Conservation (phyloP, 2,113 vertebrate species). For the Neolamprologus falcicula region DNA sequence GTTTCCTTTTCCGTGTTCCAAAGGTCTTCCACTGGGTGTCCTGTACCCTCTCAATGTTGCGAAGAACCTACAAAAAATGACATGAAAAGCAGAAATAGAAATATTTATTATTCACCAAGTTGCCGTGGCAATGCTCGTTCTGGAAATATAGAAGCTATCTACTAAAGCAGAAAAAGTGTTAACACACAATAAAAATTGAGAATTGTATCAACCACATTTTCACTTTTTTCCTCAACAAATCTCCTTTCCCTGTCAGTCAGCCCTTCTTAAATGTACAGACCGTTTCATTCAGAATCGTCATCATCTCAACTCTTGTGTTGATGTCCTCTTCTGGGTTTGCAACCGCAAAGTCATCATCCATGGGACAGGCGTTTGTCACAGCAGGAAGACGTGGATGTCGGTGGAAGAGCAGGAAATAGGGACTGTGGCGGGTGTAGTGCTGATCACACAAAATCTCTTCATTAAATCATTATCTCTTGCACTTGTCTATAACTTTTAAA, state of each 20-base stretch:
- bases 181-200: neutral
- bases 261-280: neutral
- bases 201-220: neutral
- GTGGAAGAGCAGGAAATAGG: neutral
- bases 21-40: neutral
- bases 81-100: neutral
- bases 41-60: neutral
- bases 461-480: accelerated
- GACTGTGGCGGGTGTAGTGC: neutral
- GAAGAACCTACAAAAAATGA: neutral
- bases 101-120: neutral
- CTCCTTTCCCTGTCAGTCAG: neutral
- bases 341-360: neutral
- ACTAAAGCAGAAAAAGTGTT: neutral
- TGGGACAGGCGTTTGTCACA: neutral
- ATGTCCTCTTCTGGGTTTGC: neutral
- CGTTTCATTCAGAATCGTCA: neutral
- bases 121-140: accelerated
- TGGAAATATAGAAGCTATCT: neutral
- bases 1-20: neutral
- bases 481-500: accelerated
- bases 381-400: accelerated
- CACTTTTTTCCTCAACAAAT: neutral
- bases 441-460: neutral
- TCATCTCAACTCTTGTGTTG: accelerated